Conservation (phyloP, 1,140 invertebrate genomes). For the Aethina tumida region DNA sequence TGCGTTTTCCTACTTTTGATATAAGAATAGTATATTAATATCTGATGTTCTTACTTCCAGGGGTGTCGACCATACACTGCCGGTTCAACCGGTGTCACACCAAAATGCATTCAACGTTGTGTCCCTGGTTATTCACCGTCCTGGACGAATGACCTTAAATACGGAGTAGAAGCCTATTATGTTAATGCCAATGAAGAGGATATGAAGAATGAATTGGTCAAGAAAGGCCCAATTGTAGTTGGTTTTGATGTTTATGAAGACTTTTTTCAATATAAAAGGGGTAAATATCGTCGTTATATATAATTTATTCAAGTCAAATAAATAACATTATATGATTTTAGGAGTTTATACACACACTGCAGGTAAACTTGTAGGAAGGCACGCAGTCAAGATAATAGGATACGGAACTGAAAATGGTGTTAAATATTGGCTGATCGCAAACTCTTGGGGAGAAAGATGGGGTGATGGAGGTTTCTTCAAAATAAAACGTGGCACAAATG, state of each 20-base stretch:
- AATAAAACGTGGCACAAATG: too few relatives aligned
- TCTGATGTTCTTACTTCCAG: not conserved
- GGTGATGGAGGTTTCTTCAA: slow-evolving; percentile 3
- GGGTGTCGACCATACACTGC: not conserved
- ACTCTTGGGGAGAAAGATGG: slow-evolving; percentile 1
- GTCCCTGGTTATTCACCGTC: slow-evolving; percentile 39
- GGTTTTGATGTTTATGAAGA: slow-evolving; percentile 11
- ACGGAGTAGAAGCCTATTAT: not conserved
- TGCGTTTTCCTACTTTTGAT: slow-evolving; percentile 2
- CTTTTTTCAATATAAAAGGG: slow-evolving; percentile 8
- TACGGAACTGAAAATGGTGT: not conserved
- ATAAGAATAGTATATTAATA: not conserved
- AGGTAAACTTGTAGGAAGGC: too few relatives aligned
- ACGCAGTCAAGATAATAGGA: not conserved
- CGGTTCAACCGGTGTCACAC: slow-evolving; percentile 35
- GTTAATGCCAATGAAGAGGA: not conserved
- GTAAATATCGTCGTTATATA: too few relatives aligned
- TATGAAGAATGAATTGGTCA: slow-evolving; percentile 1
- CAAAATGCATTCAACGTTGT: slow-evolving; percentile 47
- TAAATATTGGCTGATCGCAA: not conserved
- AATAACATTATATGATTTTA: too few relatives aligned
- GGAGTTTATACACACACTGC: too few relatives aligned
- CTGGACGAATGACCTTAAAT: slow-evolving; percentile 43
- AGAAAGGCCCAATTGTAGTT: slow-evolving; percentile 3
- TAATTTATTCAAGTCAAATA: too few relatives aligned